Evolutionary conservation across 2,113 vertebrate species (phyloP).

Genomic region (Dromaius novaehollandiae): DNA sequence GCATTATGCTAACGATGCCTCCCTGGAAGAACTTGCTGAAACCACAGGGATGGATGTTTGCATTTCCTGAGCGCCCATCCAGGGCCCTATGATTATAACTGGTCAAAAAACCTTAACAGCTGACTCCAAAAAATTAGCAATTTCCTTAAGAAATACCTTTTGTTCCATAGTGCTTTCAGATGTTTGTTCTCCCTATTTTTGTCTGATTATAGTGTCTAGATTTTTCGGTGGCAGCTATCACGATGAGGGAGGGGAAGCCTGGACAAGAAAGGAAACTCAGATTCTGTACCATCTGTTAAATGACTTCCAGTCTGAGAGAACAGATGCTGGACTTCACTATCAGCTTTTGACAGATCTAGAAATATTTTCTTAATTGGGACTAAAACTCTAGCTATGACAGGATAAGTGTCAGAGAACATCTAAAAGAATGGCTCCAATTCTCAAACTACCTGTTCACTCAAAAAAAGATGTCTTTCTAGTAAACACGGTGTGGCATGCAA

Average conservation of each 20-base stretch:
- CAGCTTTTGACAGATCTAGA: conserved; percentile 49
- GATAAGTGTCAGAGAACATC: not conserved
- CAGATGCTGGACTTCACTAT: conserved; percentile 72
- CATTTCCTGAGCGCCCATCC: not conserved
- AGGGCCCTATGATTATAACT: not conserved
- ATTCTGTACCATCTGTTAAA: conserved; percentile 69
- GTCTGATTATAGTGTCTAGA: not conserved
- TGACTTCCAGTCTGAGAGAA: conserved; percentile 68
- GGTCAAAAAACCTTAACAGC: not conserved
- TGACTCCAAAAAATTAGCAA: not conserved
- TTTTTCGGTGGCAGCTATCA: conserved; percentile 51
- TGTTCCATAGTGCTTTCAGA: not conserved
- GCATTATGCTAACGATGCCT: not conserved
- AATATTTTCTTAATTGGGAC: conserved; percentile 52
- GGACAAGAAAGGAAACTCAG: conserved; percentile 43
- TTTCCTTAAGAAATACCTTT: not conserved
- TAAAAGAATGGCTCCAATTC: not conserved
- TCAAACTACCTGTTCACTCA: not conserved
- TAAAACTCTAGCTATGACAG: conserved; percentile 43
- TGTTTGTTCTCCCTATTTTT: not conserved
- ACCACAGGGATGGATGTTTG: not conserved
- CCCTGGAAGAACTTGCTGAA: not conserved
- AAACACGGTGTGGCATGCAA: not conserved
- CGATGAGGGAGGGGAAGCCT: not conserved
- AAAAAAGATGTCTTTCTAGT: not conserved